These are phyloP conservation scores for Rhynchonycteris naso DNA, from an alignment of 2,797 vertebrate species.

Conservation along the genomic window DNA sequence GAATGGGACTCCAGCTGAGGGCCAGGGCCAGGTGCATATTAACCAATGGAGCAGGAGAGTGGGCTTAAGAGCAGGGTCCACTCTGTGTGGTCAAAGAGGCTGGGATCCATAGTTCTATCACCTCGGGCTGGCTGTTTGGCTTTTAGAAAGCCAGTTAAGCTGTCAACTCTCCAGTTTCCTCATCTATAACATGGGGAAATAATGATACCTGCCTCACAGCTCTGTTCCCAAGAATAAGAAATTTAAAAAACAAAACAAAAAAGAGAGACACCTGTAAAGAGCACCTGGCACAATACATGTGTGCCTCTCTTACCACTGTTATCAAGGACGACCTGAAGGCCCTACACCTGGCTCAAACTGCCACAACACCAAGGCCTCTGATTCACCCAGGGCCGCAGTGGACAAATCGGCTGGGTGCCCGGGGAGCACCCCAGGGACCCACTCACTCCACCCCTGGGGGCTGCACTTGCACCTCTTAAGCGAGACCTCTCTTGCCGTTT, in stretches of 20 bases:
- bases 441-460: neutral
- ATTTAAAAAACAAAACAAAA: no score
- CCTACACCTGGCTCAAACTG: neutral
- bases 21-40: neutral
- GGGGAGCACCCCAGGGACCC: neutral
- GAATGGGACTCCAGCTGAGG: neutral
- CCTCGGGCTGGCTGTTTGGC: neutral
- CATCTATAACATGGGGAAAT: neutral
- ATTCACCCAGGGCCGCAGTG: neutral
- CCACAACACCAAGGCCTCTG: neutral
- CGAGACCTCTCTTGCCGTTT: neutral
- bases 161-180: conserved; percentile 20
- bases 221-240: neutral
- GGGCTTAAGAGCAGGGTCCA: neutral
- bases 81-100: neutral
- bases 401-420: neutral
- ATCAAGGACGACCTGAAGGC: neutral
- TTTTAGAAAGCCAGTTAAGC: neutral
- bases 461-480: neutral
- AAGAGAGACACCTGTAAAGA: neutral
- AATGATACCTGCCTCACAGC: neutral
- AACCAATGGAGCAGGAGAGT: neutral
- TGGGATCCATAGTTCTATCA: neutral
- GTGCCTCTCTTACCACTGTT: neutral
- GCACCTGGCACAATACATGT: neutral